A percentile compares a stretch with the other conserved stretches of the same genome.
Evolutionary conservation across 2,113 vertebrate genomes (phyloP).

Genomic region (Donacobius atricapilla): DNA sequence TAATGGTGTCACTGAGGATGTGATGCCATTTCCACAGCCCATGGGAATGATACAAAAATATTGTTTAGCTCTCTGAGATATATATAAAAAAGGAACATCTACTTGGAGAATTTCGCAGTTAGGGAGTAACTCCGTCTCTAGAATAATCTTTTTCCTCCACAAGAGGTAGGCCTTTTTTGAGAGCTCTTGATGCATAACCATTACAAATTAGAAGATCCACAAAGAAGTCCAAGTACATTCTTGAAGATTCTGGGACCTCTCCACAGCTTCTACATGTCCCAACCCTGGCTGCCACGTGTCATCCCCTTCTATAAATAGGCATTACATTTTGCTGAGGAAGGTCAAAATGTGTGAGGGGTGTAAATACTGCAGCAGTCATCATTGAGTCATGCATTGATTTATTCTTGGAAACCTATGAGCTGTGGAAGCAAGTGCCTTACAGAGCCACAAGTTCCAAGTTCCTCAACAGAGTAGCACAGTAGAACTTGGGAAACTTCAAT

Average conservation of each 20-base stretch:
- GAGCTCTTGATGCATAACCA: background rate
- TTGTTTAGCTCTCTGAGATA: background rate
- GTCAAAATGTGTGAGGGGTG: constrained; percentile 33
- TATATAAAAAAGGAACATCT: background rate
- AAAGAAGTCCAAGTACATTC: background rate
- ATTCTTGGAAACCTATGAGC: constrained; percentile 52
- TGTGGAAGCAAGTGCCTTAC: background rate
- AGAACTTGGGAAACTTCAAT: background rate
- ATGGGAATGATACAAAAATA: background rate
- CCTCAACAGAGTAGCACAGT: background rate
- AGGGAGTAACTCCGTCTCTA: background rate
- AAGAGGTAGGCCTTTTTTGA: background rate
- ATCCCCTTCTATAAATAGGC: constrained; percentile 25
- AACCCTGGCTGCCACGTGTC: background rate
- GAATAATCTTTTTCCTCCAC: background rate
- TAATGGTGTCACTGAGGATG: background rate
- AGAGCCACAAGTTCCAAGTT: background rate
- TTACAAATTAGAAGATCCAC: background rate
- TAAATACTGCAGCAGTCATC: constrained; percentile 43
- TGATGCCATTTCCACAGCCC: background rate
- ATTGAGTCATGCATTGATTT: constrained; percentile 52
- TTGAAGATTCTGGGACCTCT: background rate
- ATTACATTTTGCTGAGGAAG: constrained; percentile 50
- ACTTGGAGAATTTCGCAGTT: background rate
- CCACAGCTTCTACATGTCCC: background rate